Evolutionary conservation across 2,888 invertebrate genomes (phyloP), one percentile per base, ranked within the genome.

Genomic region (Nycteola revayana): DNA sequence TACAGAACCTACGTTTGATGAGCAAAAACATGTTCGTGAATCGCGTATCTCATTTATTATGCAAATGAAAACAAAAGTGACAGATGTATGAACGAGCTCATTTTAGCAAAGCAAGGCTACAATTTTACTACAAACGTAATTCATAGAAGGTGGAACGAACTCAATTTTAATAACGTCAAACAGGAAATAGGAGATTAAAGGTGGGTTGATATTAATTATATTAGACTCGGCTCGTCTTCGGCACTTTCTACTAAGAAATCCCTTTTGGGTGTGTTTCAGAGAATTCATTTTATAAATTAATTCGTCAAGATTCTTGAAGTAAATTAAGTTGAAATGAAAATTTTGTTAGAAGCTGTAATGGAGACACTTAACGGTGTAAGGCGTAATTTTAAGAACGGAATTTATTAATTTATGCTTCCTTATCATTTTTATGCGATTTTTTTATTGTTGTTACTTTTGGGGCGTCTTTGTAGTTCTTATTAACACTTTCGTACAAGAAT

Each of bases 201-300:
- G 62, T 47, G 48, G 54, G 63, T 60, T 54, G 60, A 66, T 62
- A 77, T 75, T 73, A 81, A 79, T 77, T 74, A 70, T 67, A 71
- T 71, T 64, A 70, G 66, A 66, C 66, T 64, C 39, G 60, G 61
- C 59, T 63, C 59, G 56, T 66, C 63, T 66, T 70, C 35, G 32
- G 44, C 52, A 48, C 45, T 56, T 49, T 52, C 54, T 55, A 53
- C 60, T 68, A 66, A 70, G 52, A 70, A 66, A 60, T 59, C 57
- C 54, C 61, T 42, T 55, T 57, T 54, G 42, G 51, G 52, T 60
- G 55, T 57, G 53, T 62, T 60, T 46, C 54, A 49, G 46, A 52
- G 54, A 71, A 73, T 74, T 66, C 72, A 74, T 75, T 71, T 67
- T 56, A 63, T 71, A 68, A 77, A 68, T 72, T 46, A 71, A 75